These are phyloP conservation scores for Hypocryptadius cinnamomeus DNA, from an alignment of 2,113 vertebrate species.

Conservation along the genomic window DNA sequence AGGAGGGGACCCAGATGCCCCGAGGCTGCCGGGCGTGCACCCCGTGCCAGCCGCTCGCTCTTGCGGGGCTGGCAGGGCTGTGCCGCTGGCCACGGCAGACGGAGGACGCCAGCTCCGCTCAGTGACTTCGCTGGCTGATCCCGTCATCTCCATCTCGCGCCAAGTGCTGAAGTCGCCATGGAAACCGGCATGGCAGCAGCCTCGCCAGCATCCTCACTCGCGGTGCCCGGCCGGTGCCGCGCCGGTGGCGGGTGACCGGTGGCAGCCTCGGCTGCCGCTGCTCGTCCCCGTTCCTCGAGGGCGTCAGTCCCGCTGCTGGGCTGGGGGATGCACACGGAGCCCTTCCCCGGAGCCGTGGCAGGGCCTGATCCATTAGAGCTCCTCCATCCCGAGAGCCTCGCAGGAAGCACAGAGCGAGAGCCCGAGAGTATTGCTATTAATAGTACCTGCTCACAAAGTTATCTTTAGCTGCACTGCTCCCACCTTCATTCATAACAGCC, in stretches of 20 bases:
- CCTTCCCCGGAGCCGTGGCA: not conserved
- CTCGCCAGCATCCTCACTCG: not conserved
- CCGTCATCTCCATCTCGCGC: conserved; percentile 44
- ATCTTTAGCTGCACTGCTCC: conserved; percentile 9
- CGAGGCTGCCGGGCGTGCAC: not conserved
- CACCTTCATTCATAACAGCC: conserved; percentile 22
- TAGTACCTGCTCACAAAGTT: conserved; percentile 15
- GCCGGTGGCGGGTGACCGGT: accelerated
- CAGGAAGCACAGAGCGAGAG: not conserved
- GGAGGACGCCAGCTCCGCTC: conserved; percentile 14
- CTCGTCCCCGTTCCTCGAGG: not conserved
- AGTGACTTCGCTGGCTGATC: conserved; percentile 45
- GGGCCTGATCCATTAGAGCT: not conserved
- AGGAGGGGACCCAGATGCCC: conserved; percentile 17
- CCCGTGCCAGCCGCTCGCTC: not conserved
- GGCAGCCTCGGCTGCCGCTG: not conserved
- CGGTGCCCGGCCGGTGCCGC: accelerated
- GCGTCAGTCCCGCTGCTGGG: not conserved
- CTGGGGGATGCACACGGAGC: accelerated
- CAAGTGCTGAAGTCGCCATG: conserved; percentile 59
- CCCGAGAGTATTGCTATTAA: conserved; percentile 7
- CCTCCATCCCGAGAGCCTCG: not conserved
- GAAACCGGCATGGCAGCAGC: conserved; percentile 40
- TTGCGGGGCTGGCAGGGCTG: not conserved
- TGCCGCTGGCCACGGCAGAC: not conserved